Evolutionary conservation across 2,888 invertebrate species (phyloP), one percentile per base, ranked within the genome.

Genomic region (Glyphotaelius pellucidus): DNA sequence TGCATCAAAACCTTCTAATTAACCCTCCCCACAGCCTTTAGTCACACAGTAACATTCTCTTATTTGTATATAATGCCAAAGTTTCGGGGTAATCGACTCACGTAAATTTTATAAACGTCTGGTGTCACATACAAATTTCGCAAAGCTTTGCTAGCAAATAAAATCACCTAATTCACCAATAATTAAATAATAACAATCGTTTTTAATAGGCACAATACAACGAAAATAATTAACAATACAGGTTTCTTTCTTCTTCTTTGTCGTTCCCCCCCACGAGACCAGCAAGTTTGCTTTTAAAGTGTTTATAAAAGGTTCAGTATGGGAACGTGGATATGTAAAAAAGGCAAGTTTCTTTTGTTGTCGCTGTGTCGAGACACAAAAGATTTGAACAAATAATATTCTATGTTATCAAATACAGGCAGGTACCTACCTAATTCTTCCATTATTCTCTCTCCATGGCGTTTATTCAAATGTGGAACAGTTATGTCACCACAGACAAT

Each of bases 401-500:
- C 91, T n/a, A 42, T 47, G 83, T 81, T 90, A 90, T 90, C 90
- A 84, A 80, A 90, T 79, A 84, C 38, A 84, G 90, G 84, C 35
- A 84, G 67, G 84, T 85, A 90, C 52, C 47, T 84, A 84, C 84
- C 47, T 87, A 87, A 91, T 91, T 87, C 91, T 91, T 91, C 84
- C 67, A 67, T 67, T 84, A 90, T 90, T 90, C 90, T 81, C 90
- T 25, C 83, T 52, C 84, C 87, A 81, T 91, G 91, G 91, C 85
- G 47, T 91, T 67, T 89, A 92, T 91, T 90, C 89, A 92, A 92
- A 92, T 91, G 84, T 89, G 89, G 79, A 91, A 92, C 92, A 91
- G 91, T 91, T 89, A 91, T 92, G 92, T 92, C 92, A 85, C 89
- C 80, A 89, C 47, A 90, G 52, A 92, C 92, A 92, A 92, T 81